Evolutionary conservation across 1,140 invertebrate genomes (phyloP).

Genomic region (Dreissena polymorpha): DNA sequence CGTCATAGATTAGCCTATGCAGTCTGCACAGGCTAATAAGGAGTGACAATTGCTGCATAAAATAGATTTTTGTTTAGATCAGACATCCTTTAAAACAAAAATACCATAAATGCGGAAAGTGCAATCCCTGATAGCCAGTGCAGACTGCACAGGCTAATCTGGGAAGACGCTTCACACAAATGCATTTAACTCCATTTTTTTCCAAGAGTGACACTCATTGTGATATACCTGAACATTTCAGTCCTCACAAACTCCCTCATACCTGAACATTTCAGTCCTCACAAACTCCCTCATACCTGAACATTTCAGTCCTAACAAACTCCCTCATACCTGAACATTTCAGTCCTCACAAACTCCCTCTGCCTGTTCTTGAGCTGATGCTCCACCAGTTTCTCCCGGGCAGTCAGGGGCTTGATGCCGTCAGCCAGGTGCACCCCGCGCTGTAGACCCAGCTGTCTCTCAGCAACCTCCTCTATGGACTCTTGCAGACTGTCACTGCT

Average conservation of each 20-base stretch:
- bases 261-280: slow-evolving; percentile 86
- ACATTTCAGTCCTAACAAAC: no score
- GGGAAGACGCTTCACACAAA: no score
- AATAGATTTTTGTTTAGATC: no score
- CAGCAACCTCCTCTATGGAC: slow-evolving; percentile 61
- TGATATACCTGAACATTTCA: slow-evolving; percentile 76
- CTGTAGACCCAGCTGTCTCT: slow-evolving; percentile 79
- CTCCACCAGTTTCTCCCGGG: slow-evolving; percentile 89
- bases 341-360: slow-evolving; percentile 89
- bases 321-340: slow-evolving; percentile 84
- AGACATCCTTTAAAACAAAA: no score
- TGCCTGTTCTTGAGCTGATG: slow-evolving; percentile 90
- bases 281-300: slow-evolving; percentile 92
- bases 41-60: no score
- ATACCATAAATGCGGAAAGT: no score
- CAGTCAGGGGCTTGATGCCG: slow-evolving; percentile 85
- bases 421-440: slow-evolving; percentile 67
- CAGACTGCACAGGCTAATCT: no score
- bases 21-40: no score
- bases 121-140: no score
- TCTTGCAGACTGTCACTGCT: slow-evolving; percentile 34
- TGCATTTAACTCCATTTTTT: no score
- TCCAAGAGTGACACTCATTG: no score
- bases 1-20: no score
- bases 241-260: slow-evolving; percentile 90